A percentile compares a stretch with the other conserved stretches of the same genome.
These are phyloP conservation scores for Gnathonemus longibarbis DNA, from an alignment of 2,113 vertebrate species.

Conservation along the genomic window DNA sequence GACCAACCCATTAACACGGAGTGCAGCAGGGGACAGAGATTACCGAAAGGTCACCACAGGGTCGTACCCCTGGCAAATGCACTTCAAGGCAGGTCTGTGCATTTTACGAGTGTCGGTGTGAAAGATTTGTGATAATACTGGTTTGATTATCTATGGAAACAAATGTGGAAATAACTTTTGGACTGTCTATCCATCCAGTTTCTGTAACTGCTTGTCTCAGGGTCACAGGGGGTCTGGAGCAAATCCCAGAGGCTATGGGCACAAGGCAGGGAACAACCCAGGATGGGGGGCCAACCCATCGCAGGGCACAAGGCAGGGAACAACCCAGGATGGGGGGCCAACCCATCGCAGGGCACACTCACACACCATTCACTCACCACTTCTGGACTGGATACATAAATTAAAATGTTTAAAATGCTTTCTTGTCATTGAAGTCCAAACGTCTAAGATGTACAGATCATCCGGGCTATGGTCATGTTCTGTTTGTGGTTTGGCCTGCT, in stretches of 20 bases:
- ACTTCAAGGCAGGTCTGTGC: background rate
- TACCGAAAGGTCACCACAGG: background rate
- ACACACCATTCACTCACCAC: background rate
- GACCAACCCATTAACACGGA: background rate
- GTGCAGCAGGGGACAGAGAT: background rate
- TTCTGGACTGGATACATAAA: background rate
- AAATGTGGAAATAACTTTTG: background rate
- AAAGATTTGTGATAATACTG: background rate
- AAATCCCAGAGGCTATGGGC: background rate
- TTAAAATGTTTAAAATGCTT: background rate
- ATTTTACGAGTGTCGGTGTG: background rate
- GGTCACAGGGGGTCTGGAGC: background rate
- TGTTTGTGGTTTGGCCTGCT: background rate
- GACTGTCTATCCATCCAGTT: background rate
- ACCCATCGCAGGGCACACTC: background rate
- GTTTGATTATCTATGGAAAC: background rate
- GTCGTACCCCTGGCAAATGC: background rate
- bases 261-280: background rate
- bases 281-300: background rate
- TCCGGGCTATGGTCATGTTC: background rate
- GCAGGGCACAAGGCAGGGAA: background rate
- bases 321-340: background rate
- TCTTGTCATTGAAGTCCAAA: background rate
- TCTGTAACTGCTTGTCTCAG: background rate
- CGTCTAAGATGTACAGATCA: background rate